Base-by-base conservation (phyloP, 2,113 vertebrate species). In the Brachypodius melanocephalos region DNA sequence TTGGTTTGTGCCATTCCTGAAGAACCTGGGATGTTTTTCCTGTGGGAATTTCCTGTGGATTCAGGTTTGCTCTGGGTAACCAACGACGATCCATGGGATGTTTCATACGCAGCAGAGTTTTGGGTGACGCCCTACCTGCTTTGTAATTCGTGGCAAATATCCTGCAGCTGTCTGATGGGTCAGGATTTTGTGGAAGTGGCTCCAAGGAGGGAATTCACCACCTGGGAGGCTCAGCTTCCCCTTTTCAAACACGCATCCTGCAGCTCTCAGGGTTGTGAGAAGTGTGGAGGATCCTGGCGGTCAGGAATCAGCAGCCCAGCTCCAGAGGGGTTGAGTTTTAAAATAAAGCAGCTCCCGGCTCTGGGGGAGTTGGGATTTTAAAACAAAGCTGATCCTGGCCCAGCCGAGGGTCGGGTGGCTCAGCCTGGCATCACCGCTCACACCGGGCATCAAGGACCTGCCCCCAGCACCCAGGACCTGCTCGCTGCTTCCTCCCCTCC, bases 61-160 rank as follows among this genome's bases (percentile, higher is more conserved):
- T 29, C 3, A 34, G 58, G 25, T 57, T 92, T 58, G 38, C 22
- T 57, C n/a, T 59, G 0, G 0, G 5, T 14, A 36, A 48, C 8
- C 8, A 2, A 6, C 0, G 0, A 32, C 45, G 12, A 65, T 9
- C 57, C 20, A 0, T 0, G 72, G 1, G 12, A 3, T 10, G 15
- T 9, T 43, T 40, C 11, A 3, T 2, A 5, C 1, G 3, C 28
- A 52, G 68, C 32, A 10, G 52, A 36, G 38, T 12, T 62, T 25
- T 10, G 46, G 61, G 49, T 8, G 73, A 91, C 49, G 78, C 49
- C 42, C 36, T 10, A 49, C 25, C 19, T 7, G 3, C 32, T 51
- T 48, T n/a, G 78, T 40, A 28, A 29, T 29, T 7, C 32, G 3
- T 1, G 21, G 58, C 79, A 51, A 34, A 88, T 6, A 29, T 22